phyloP scores from a whole-genome alignment of 2,797 vertebrate genomes.

The Hydrocynus forskahlii region DNA sequence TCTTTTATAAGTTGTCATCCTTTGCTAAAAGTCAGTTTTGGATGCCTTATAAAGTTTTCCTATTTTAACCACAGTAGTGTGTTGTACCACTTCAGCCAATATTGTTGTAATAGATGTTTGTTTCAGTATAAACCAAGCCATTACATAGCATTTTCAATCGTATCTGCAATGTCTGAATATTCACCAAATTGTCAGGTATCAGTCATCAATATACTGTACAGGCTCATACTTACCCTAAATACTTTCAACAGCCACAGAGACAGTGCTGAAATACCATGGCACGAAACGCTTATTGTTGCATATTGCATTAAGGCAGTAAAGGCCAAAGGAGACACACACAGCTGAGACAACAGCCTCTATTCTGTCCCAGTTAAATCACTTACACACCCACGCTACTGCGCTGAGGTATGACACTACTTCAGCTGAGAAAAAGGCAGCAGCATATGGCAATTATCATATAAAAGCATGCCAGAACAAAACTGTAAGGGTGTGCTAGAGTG shows the following conservation, averaged over 20 bases:
- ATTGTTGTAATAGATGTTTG: no score
- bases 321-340: slow-evolving; percentile 27
- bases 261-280: not conserved
- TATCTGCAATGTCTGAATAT: no score
- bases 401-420: slow-evolving; percentile 22
- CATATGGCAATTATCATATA: slow-evolving; percentile 35
- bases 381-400: slow-evolving; percentile 43
- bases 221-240: not conserved
- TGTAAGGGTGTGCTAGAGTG: slow-evolving; percentile 23
- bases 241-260: not conserved
- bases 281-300: slow-evolving; percentile 12
- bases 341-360: slow-evolving; percentile 32
- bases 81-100: no score
- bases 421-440: slow-evolving; percentile 34
- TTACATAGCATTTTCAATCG: no score
- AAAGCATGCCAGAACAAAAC: slow-evolving; percentile 25
- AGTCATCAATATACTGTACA: no score
- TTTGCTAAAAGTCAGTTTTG: no score
- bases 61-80: no score
- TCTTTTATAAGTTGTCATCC: no score
- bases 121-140: no score
- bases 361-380: slow-evolving; percentile 53
- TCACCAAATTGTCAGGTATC: no score
- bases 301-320: slow-evolving; percentile 18
- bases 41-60: no score